phyloP scores from a whole-genome alignment of 2,888 invertebrate genomes.

The Diarsia mendica region DNA sequence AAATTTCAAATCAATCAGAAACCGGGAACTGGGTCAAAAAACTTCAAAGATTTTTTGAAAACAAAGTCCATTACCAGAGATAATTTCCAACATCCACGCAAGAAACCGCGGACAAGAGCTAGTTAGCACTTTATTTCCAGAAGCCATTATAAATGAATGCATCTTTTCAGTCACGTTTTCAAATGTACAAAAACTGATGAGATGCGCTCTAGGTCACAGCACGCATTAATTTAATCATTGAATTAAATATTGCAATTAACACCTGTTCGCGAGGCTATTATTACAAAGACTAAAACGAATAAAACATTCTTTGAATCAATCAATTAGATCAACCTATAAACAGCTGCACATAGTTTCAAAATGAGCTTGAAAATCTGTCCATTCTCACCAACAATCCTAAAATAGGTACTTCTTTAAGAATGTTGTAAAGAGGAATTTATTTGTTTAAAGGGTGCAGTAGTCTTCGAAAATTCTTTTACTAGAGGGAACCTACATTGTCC shows the following conservation, averaged over 20 bases:
- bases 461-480: no score
- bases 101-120: neutral
- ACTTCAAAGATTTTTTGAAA: no score
- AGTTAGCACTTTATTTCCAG: constrained; percentile 31
- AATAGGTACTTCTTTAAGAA: no score
- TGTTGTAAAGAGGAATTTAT: no score
- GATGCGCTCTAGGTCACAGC: constrained; percentile 37
- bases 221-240: constrained; percentile 11
- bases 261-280: neutral
- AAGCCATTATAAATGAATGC: constrained; percentile 22
- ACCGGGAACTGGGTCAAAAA: no score
- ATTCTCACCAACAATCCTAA: neutral
- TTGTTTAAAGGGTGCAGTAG: no score
- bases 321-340: neutral
- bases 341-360: neutral
- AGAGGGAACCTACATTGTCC: no score
- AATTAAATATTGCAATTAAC: constrained; percentile 26
- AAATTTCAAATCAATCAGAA: no score
- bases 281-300: neutral
- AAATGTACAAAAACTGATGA: constrained; percentile 22
- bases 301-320: neutral
- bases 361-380: neutral
- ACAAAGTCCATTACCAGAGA: no score
- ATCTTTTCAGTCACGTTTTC: constrained; percentile 48
- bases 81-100: no score